Conservation (phyloP, 2,113 vertebrate genomes). For the Erinaceus europaeus region DNA sequence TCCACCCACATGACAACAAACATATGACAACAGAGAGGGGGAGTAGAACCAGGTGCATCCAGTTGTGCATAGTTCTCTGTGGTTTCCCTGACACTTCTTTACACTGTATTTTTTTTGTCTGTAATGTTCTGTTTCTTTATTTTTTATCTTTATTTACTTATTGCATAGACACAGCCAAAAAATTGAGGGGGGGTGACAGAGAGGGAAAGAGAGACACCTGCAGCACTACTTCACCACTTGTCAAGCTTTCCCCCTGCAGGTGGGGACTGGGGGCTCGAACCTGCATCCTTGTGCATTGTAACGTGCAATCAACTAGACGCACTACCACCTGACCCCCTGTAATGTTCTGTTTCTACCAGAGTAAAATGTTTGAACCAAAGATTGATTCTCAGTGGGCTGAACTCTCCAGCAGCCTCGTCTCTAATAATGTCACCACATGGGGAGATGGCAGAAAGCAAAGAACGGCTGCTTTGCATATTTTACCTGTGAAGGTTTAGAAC, state of each 20-base stretch:
- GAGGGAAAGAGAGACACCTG: too few relatives aligned
- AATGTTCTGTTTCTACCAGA: background rate
- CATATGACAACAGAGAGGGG: background rate
- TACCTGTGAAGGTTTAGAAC: background rate
- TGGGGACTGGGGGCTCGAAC: too few relatives aligned
- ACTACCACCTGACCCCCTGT: background rate
- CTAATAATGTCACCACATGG: background rate
- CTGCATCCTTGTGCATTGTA: too few relatives aligned
- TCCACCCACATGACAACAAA: conserved; percentile 1
- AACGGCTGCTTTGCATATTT: background rate
- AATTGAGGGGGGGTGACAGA: too few relatives aligned
- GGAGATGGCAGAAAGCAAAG: background rate
- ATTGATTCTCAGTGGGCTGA: background rate
- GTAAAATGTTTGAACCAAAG: background rate
- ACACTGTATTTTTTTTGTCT: background rate
- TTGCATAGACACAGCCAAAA: too few relatives aligned
- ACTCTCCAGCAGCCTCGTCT: conserved; percentile 22
- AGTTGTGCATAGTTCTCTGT: background rate
- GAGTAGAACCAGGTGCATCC: background rate
- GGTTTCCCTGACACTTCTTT: background rate
- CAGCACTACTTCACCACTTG: too few relatives aligned
- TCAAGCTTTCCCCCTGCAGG: too few relatives aligned
- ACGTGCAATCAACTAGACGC: too few relatives aligned
- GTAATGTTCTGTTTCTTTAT: too few relatives aligned
- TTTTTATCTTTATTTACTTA: too few relatives aligned